Base-by-base conservation (phyloP, 2,888 invertebrate species). In the Perizoma flavofasciatum region DNA sequence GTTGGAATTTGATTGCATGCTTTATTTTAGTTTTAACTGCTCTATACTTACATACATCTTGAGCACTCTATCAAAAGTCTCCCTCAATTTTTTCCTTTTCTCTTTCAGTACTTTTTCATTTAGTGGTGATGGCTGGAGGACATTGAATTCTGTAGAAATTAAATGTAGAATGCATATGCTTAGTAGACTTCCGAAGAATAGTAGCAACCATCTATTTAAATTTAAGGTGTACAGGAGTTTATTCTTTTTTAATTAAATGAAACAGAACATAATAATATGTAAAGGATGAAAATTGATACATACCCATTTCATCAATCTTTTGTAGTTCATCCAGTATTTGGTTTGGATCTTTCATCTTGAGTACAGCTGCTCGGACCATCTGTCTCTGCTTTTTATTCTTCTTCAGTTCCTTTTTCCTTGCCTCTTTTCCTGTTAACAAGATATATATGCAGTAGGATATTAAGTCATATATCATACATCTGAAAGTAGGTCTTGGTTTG, bases 231-330 rank as follows among this genome's bases (percentile, higher is more conserved):
- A 22, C 22, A 22, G 22, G 22, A 22, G 22, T 22, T 22, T 3
- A 22, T 22, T 22, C 22, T 22, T 22, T 4, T 37, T 37, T 37
- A 37, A 37, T 37, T 4, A 37, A 37, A 5, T 37, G 1, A 6
- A 37, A 37, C 37, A 37, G 37, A 5, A 4, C 37, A 37, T 37
- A 37, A 4, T 37, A 6, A 37, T 37, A 37, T 37, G 37, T 22
- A 22, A 37, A 37, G 44, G 4, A 51, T 5, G 33, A 41, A 9
- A 45, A 8, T 53, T 47, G 51, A 10, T 6, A 81, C 84, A 75
- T 90, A 98, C 98, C 98, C 98, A 99, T 98, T 93, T 98, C 97
- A 93, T 99, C 99, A 78, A 99, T 98, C 89, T 98, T 97, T 82
- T 99, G 98, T 93, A 99, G 95, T 88, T 99, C 99, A 77, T 97